Evolutionary conservation across 2,113 vertebrate genomes (phyloP), one percentile per base, ranked within the genome.

Genomic region (Muscicapa adusta): DNA sequence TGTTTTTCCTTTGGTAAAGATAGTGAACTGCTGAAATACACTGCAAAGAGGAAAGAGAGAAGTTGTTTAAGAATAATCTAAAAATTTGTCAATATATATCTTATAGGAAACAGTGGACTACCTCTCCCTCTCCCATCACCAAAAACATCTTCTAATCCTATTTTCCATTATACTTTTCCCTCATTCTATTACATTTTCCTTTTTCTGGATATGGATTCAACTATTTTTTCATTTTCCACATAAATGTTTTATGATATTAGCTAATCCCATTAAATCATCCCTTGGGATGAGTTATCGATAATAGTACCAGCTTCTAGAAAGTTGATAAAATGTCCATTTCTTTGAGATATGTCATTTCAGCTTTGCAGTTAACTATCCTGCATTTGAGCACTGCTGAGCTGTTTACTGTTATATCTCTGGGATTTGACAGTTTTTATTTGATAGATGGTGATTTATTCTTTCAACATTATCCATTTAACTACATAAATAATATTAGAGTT

Each of bases 281-380:
- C 9, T 81, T 87, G 66, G 56, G 48, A 81, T 66, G 50, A n/a
- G 15, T 62, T 95, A 80, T 90, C 5, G 5, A 85, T 90, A 95
- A 77, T 14, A 83, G 4, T 38, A 73, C 40, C 63, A 77, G 42
- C 20, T 88, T 89, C 56, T 70, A 38, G 38, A 51, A 79, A 85
- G 71, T 85, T 86, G 94, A 93, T 63, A 92, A 82, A 93, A 77
- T 56, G 17, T 14, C 20, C 8, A 63, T 91, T 95, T 92, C 34
- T 66, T 71, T 67, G 40, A 54, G 25, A 91, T 45, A 83, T 38
- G 20, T 50, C 5, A 51, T 66, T 92, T 51, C 51, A 91, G 24
- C 42, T 89, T 87, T 86, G 20, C 28, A 75, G 48, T 43, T 78
- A 88, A 66, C 65, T 60, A 36, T 73, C 18, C 8, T 67, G 9